A percentile compares a stretch with the other conserved stretches of the same genome.
These are phyloP conservation scores for Rhamphomyia laevipes DNA, from an alignment of 2,888 invertebrate species.

Conservation along the genomic window DNA sequence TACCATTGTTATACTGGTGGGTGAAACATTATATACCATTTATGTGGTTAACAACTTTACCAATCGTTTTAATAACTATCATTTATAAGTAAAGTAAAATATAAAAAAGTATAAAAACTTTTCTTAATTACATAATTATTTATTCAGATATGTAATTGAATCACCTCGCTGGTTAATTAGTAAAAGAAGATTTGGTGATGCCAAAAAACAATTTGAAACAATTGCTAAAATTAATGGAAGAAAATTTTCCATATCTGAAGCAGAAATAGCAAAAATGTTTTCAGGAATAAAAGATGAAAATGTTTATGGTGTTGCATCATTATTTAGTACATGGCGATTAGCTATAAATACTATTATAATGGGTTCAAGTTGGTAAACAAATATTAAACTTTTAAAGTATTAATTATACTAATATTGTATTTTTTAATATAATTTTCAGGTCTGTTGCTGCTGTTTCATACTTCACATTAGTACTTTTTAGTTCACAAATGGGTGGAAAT, in stretches of 20 bases:
- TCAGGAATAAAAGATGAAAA: constrained; percentile 25
- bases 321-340: constrained; percentile 45
- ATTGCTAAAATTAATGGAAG: constrained; percentile 46
- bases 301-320: constrained; percentile 42
- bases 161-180: constrained; percentile 53
- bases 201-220: constrained; percentile 40
- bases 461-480: constrained; percentile 42
- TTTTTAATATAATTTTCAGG: constrained; percentile 29
- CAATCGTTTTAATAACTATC: constrained; percentile 36
- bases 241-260: constrained; percentile 32
- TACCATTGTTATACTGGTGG: constrained; percentile 43
- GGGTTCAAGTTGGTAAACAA: constrained; percentile 43
- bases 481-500: constrained; percentile 46
- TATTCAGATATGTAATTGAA: constrained; percentile 45
- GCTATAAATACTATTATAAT: constrained; percentile 44
- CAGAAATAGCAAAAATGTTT: constrained; percentile 38
- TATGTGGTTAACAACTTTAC: constrained; percentile 39
- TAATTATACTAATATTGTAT: constrained; percentile 4
- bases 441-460: constrained; percentile 41
- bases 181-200: constrained; percentile 39
- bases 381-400: constrained; percentile 6
- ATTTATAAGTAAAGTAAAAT: constrained; percentile 36
- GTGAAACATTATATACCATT: constrained; percentile 40
- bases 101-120: no score
- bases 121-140: no score